Percentiles rank a stretch among this genome's conserved stretches.
Conservation (phyloP, 2,888 invertebrate genomes). For the Panzeria rudis region DNA sequence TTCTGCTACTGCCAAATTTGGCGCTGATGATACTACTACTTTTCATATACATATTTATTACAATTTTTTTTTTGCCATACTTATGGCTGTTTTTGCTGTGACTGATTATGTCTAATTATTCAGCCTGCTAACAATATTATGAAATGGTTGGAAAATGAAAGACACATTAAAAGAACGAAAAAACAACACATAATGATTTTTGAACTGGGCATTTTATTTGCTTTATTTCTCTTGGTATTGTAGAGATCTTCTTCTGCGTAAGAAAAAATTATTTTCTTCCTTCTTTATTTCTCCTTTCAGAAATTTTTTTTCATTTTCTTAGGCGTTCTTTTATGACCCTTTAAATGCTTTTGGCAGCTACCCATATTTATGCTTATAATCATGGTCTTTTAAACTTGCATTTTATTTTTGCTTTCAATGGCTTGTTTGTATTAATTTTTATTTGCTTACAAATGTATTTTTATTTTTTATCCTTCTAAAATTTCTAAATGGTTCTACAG, state of each 20-base stretch:
- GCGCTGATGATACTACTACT: slow-evolving; percentile 25
- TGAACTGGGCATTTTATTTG: slow-evolving; percentile 26
- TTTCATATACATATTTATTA: not conserved
- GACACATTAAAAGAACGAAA: not conserved
- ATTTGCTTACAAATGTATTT: too few species aligned
- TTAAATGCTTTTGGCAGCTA: slow-evolving; percentile 41
- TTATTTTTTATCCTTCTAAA: too few species aligned
- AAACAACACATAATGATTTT: slow-evolving; percentile 1
- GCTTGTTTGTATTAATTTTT: too few species aligned
- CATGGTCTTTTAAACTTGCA: too few species aligned
- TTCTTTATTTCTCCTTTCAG: not conserved
- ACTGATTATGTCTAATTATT: slow-evolving; percentile 82
- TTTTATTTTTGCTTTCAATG: too few species aligned
- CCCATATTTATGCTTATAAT: too few species aligned
- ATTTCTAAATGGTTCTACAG: too few species aligned
- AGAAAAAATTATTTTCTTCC: too few species aligned
- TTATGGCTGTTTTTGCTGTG: slow-evolving; percentile 80
- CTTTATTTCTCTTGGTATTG: not conserved
- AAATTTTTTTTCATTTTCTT: slow-evolving; percentile 11
- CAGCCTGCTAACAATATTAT: slow-evolving; percentile 79
- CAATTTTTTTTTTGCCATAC: slow-evolving; percentile 3
- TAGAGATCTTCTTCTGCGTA: too few species aligned
- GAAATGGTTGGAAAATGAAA: slow-evolving; percentile 42
- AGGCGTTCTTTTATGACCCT: slow-evolving; percentile 20
- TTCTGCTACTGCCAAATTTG: too few species aligned